These are phyloP conservation scores for Yponomeuta sedellus DNA, from an alignment of 2,888 invertebrate genomes.

Conservation along the genomic window DNA sequence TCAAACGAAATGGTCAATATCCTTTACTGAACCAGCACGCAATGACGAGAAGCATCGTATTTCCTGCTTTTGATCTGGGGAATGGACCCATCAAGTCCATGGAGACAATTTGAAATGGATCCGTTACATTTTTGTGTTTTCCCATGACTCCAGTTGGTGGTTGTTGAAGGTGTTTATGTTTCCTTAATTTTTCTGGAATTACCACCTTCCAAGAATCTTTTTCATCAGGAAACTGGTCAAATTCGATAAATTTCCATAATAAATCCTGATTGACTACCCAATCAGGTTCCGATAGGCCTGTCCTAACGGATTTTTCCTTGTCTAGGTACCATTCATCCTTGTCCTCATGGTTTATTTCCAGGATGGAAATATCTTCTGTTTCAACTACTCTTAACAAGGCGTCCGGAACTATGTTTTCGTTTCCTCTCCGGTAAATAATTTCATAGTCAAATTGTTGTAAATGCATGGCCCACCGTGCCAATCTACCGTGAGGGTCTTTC, in stretches of 20 bases:
- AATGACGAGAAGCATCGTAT: too few species aligned
- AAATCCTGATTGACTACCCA: not conserved
- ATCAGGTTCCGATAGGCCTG: not conserved
- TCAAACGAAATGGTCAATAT: too few species aligned
- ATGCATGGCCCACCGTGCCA: conserved; percentile 21
- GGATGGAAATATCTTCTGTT: not conserved
- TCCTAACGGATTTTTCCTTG: not conserved
- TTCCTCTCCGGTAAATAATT: conserved; percentile 18
- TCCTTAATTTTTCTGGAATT: too few species aligned
- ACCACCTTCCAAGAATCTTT: conserved; percentile 13
- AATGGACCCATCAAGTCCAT: too few species aligned
- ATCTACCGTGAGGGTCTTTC: conserved; percentile 21
- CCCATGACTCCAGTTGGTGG: too few species aligned
- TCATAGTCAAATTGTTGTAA: conserved; percentile 22
- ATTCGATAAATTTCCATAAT: conserved; percentile 6
- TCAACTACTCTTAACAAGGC: not conserved
- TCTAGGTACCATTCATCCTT: conserved; percentile 14
- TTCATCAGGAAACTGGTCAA: not conserved
- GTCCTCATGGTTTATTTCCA: not conserved
- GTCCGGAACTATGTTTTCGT: conserved; percentile 19
- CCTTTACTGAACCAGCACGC: too few species aligned
- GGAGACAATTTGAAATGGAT: too few species aligned
- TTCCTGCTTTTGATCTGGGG: too few species aligned
- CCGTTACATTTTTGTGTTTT: too few species aligned
- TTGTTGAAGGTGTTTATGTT: too few species aligned